Evolutionary conservation across 1,140 invertebrate species (phyloP), one percentile per base, ranked within the genome.

Genomic region (Trichoplusia ni): DNA sequence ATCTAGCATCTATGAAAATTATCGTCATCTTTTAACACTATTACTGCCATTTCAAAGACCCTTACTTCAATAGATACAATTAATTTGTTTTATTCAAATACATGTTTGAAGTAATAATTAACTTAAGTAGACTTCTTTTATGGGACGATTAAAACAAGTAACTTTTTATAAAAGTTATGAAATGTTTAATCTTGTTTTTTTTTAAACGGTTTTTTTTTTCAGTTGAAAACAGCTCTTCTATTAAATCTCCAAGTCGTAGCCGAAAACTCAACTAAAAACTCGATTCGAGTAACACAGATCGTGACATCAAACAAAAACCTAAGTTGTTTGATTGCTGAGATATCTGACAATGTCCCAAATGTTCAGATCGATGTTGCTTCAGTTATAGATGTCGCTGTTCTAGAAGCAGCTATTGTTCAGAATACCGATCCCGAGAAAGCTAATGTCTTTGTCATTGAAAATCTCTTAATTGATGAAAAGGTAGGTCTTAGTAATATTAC

Each of bases 191-290:
- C 0, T 6, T 18, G 18, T 7, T 18, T 42, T 42, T 42, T 9
- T 25, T 25, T 33, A n/a, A 5, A 5, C 19, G 27, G n/a, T 9
- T 47, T 46, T 37, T 63, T 19, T 6, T 68, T 70, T 29, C 44
- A 75, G 73, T 4, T 72, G 9, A 35, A 59, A 38, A 64, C 51
- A 33, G 66, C 73, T 16, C 49, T 75, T 3, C 64, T 67, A 53
- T 64, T 75, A 25, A 62, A 62, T 9, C 23, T 75, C 0, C 69
- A 71, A 71, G 49, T 69, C 9, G 19, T 71, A 21, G 61, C 11
- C 9, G 69, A 75, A 16, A 75, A 75, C 23, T 16, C 33, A 19
- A 18, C 8, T 23, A 14, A 47, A 14, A 33, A 62, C 6, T n/a
- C 31, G 38, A 42, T 75, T 7, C 67, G 59, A 11, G 31, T 69